Conservation (phyloP, 2,888 invertebrate species). For the Luperina testacea region DNA sequence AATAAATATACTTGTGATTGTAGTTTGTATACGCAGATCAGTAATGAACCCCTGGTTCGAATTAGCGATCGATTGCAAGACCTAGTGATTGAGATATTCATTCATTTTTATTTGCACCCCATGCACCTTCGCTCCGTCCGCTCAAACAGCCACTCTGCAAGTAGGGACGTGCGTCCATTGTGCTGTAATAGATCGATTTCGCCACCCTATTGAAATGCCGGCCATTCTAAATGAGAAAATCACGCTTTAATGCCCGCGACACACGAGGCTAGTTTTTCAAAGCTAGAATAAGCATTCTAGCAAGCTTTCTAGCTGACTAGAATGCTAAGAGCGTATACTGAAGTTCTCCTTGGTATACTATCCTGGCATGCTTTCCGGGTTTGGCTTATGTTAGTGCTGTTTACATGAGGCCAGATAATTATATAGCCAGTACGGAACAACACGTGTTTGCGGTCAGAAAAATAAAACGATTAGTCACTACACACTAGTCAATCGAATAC, state of each 20-base stretch:
- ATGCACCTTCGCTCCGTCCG: constrained; percentile 9
- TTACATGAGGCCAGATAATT: neutral
- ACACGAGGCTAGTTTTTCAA: neutral
- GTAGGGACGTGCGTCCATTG: constrained; percentile 42
- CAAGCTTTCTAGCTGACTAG: neutral
- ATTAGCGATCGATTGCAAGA: neutral
- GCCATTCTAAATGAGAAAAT: constrained; percentile 38
- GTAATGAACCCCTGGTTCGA: neutral
- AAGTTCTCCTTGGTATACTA: neutral
- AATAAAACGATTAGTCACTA: neutral
- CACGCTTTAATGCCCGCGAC: neutral
- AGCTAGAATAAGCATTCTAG: too few relatives aligned
- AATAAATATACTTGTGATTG: neutral
- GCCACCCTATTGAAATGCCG: constrained; percentile 45
- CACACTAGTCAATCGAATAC: neutral
- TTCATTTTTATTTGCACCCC: neutral
- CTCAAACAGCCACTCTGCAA: constrained; percentile 12
- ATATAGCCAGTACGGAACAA: neutral
- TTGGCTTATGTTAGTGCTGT: neutral
- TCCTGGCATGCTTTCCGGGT: neutral
- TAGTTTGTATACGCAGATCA: neutral
- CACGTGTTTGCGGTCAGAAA: neutral
- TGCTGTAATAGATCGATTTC: constrained; percentile 49
- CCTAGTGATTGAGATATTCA: neutral
- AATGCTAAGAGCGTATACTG: too few relatives aligned